Percentiles rank a stretch among this genome's conserved stretches.
phyloP scores from a whole-genome alignment of 2,888 invertebrate species.

The Ariolimax columbianus region DNA sequence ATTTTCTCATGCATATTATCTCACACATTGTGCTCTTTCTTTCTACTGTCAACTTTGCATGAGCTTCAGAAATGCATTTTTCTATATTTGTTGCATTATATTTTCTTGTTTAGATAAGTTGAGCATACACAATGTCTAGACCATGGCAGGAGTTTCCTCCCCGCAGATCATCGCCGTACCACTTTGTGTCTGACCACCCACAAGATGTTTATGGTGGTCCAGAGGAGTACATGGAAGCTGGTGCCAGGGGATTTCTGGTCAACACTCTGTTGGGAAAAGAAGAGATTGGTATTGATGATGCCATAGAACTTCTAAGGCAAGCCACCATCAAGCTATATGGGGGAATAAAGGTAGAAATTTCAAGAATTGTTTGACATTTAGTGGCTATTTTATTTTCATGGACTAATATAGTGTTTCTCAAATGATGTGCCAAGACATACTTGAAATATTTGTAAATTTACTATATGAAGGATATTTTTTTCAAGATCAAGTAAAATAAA shows the following conservation, averaged over 20 bases:
- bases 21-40: too few relatives aligned
- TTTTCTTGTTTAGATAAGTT: not conserved
- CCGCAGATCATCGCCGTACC: not conserved
- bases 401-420: too few relatives aligned
- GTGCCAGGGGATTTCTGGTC: conserved; percentile 40
- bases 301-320: conserved; percentile 39
- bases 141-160: conserved; percentile 26
- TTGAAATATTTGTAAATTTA: too few relatives aligned
- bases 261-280: conserved; percentile 42
- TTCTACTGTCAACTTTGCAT: not conserved
- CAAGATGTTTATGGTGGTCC: conserved; percentile 44
- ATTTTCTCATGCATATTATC: too few relatives aligned
- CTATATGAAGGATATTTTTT: too few relatives aligned
- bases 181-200: not conserved
- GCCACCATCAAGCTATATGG: conserved; percentile 47
- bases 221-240: conserved; percentile 48
- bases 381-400: too few relatives aligned
- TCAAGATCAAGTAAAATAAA: too few relatives aligned
- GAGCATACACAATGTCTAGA: not conserved
- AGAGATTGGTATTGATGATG: conserved; percentile 45
- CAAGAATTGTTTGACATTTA: too few relatives aligned
- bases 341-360: conserved; percentile 46
- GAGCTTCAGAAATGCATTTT: not conserved
- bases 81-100: not conserved
- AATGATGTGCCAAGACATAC: too few relatives aligned